Percentiles rank a stretch among this genome's conserved stretches.
These are phyloP conservation scores for Malacoctenus gilli DNA, from an alignment of 2,797 vertebrate species.

Conservation along the genomic window DNA sequence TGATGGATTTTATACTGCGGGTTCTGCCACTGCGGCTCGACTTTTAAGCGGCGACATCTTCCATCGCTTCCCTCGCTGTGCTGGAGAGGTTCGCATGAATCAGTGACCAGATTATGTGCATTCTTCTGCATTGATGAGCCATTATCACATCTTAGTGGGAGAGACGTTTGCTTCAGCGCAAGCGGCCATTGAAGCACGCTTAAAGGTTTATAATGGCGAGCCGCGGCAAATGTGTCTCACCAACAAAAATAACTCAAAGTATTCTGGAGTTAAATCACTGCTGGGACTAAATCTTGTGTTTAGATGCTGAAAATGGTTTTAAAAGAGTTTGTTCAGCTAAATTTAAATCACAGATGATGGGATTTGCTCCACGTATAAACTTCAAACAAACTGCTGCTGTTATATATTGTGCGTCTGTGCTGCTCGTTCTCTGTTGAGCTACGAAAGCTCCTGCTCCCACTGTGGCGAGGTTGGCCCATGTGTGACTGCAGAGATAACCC, in stretches of 20 bases:
- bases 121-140: conserved; percentile 2
- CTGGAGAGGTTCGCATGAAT: conserved; percentile 12
- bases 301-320: no score
- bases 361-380: no score
- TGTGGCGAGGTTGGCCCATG: conserved; percentile 46
- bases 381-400: no score
- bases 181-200: no score
- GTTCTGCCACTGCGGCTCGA: conserved; percentile 31
- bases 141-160: not conserved
- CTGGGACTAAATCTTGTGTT: no score
- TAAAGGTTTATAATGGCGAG: no score
- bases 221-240: no score
- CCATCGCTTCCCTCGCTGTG: conserved; percentile 19
- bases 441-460: conserved; percentile 7
- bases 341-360: no score
- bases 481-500: conserved; percentile 64
- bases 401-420: not conserved
- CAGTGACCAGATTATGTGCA: not conserved
- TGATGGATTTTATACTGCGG: conserved; percentile 59
- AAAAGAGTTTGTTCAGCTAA: no score
- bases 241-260: no score
- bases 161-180: no score
- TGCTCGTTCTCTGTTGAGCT: conserved; percentile 13
- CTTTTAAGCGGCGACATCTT: conserved; percentile 31
- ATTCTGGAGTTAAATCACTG: no score